Base-by-base conservation (phyloP, 1,140 invertebrate genomes). In the Heliothis subflexa region DNA sequence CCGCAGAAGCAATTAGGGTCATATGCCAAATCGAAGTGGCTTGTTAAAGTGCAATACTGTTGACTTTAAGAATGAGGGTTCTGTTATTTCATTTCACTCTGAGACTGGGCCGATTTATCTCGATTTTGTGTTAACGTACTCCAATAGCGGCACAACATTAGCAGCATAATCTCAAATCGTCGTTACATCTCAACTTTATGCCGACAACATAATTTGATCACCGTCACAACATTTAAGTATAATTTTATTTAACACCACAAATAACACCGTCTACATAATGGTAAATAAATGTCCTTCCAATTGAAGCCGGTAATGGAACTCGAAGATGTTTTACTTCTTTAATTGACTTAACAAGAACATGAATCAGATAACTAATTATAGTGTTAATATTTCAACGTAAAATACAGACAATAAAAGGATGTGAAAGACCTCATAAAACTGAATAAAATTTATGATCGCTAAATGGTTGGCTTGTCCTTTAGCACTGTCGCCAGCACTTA, bases 1-100 rank as follows among this genome's bases (percentile, higher is more conserved):
- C 47, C 28, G 14, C 61, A 55, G 11, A 14, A 13, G 74, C 55
- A 77, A 77, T 77, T 77, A 77, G 62, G 74, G 74, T 77, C 74
- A 66, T 25, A 13, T 18, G 28, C 28, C 70, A 28, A 47, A 21
- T 13, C 4, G 21, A 14, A 62, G 7, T 21, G 12, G 21, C 21
- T 33, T 50, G 16, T 28, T 54, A 18, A 21, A 16, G 71, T 61
- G 54, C 47, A 16, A 54, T 52, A 50, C 11, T 61, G 25, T 54
- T 76, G 49, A 76, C n/a, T 62, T 64, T 18, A 11, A 47, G n/a
- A 40, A 10, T 64, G n/a, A 59, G 21, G 16, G 10, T 21, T 21
- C 33, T 33, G 33, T 33, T 3, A 33, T 33, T 33, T 33, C 33
- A 33, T 33, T 33, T 33, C 7, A 33, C 33, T 7, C 33, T 33